These are phyloP conservation scores for Ceratoteleas bidentatus DNA, from an alignment of 1,140 invertebrate genomes.

Conservation along the genomic window DNA sequence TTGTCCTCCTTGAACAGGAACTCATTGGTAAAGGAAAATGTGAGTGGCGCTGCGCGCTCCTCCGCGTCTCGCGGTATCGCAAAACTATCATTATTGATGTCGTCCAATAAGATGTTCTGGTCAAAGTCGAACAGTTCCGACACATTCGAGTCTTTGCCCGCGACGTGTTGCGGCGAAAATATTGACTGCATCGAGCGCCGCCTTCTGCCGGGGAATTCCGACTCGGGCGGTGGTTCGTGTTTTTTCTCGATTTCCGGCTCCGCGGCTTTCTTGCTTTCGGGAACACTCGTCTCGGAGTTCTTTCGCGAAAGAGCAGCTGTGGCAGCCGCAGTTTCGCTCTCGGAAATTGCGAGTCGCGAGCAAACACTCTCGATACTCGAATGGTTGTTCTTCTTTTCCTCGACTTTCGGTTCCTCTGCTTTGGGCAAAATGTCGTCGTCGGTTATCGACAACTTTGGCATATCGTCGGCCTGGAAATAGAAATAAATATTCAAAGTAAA, in stretches of 20 bases:
- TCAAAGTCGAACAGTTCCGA: constrained; percentile 85
- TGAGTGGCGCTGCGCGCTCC: constrained; percentile 82
- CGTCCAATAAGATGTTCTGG: constrained; percentile 85
- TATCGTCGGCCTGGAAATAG: constrained; percentile 41
- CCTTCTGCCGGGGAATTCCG: constrained; percentile 70
- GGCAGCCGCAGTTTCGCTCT: constrained; percentile 28
- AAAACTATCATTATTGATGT: constrained; percentile 84
- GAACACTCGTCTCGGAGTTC: constrained; percentile 9
- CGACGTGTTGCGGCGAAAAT: constrained; percentile 86
- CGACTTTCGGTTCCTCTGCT: constrained; percentile 50
- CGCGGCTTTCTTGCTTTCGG: constrained; percentile 16
- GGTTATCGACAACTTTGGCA: constrained; percentile 26
- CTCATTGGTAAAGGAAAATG: constrained; percentile 85
- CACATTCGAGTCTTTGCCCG: constrained; percentile 83
- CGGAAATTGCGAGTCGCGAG: constrained; percentile 12
- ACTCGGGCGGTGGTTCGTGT: constrained; percentile 21
- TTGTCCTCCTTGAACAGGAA: constrained; percentile 89
- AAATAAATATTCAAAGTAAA: too few relatives aligned
- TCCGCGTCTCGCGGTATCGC: constrained; percentile 84
- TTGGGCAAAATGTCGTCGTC: constrained; percentile 45
- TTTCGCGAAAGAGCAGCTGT: constrained; percentile 19
- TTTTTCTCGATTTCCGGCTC: constrained; percentile 44
- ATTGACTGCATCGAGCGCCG: constrained; percentile 83
- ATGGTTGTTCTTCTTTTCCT: constrained; percentile 58
- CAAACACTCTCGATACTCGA: constrained; percentile 41